A percentile compares a stretch with the other conserved stretches of the same genome.
phyloP scores from a whole-genome alignment of 2,888 invertebrate species.

The Protonemura montana region DNA sequence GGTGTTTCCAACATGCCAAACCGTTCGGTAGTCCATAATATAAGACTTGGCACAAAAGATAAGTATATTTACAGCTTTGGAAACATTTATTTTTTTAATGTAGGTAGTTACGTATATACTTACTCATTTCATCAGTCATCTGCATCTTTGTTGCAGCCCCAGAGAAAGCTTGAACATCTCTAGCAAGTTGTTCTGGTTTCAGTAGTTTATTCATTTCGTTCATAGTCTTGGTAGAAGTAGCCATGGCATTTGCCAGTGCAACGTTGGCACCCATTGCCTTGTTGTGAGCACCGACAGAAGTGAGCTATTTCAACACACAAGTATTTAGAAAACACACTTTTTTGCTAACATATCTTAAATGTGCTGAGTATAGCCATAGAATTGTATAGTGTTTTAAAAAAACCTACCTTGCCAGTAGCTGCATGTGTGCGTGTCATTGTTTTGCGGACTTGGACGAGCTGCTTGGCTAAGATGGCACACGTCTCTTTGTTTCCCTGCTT shows the following conservation, averaged over 20 bases:
- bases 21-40: too few relatives aligned
- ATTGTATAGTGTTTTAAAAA: too few relatives aligned
- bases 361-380: too few relatives aligned
- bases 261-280: slow-evolving; percentile 91
- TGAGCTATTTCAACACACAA: slow-evolving; percentile 61
- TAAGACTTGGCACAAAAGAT: too few relatives aligned
- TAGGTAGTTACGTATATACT: too few relatives aligned
- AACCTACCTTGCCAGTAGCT: slow-evolving; percentile 80
- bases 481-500: slow-evolving; percentile 87
- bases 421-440: slow-evolving; percentile 84
- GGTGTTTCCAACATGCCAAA: too few relatives aligned
- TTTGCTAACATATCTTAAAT: too few relatives aligned
- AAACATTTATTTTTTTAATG: too few relatives aligned
- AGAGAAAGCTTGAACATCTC: slow-evolving; percentile 84
- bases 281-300: slow-evolving; percentile 81
- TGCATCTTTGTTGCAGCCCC: slow-evolving; percentile 88
- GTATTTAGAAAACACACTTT: too few relatives aligned
- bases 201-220: slow-evolving; percentile 84
- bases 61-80: too few relatives aligned
- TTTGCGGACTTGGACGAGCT: slow-evolving; percentile 85
- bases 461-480: slow-evolving; percentile 84
- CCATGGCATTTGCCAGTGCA: slow-evolving; percentile 87
- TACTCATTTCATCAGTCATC: slow-evolving; percentile 96
- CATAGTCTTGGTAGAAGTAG: slow-evolving; percentile 89
- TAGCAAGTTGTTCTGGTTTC: slow-evolving; percentile 84